These are phyloP conservation scores for Mirza zaza DNA, from an alignment of 2,113 vertebrate species.

Conservation along the genomic window DNA sequence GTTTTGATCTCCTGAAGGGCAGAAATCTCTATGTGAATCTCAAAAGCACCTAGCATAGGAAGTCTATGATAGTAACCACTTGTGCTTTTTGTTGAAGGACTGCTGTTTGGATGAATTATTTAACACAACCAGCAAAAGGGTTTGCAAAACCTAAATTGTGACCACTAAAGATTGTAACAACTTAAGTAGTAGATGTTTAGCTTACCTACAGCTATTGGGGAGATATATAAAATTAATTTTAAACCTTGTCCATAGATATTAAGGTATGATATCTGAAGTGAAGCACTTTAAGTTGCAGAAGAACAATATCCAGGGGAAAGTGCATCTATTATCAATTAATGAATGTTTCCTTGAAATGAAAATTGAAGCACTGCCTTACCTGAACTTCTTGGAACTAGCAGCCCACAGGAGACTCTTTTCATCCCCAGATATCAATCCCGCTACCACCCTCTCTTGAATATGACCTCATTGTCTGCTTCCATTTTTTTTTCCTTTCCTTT, in stretches of 20 bases:
- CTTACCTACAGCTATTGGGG: background rate
- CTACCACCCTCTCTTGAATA: background rate
- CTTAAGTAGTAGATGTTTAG: constrained; percentile 41
- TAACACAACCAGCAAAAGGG: background rate
- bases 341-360: constrained; percentile 60
- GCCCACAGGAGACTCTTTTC: background rate
- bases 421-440: background rate
- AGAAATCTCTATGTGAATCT: background rate
- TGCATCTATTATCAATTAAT: constrained; percentile 59
- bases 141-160: background rate
- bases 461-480: background rate
- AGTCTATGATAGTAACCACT: background rate
- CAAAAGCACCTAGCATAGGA: background rate
- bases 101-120: constrained; percentile 37
- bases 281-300: constrained; percentile 21
- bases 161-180: background rate
- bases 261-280: constrained; percentile 1
- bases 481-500: too few species aligned
- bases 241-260: background rate
- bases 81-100: background rate
- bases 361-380: constrained; percentile 2
- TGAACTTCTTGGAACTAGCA: constrained; percentile 29
- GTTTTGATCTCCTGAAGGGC: background rate
- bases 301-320: constrained; percentile 25
- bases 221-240: constrained; percentile 29